These are phyloP conservation scores for Clupea harengus DNA, from an alignment of 2,113 vertebrate genomes.

Conservation along the genomic window DNA sequence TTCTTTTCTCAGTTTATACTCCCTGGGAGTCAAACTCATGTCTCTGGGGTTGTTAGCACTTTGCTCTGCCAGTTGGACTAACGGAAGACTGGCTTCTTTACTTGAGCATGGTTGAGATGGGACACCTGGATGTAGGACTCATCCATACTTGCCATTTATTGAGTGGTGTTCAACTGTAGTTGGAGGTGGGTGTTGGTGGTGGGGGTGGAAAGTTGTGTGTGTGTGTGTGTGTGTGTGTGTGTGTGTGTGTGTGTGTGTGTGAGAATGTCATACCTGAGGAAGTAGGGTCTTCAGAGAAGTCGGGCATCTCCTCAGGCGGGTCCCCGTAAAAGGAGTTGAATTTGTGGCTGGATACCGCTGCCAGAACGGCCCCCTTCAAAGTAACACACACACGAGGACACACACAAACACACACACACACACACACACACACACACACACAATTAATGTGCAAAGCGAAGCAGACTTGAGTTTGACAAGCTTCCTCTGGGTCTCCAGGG, in stretches of 20 bases:
- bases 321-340: slow-evolving; percentile 97
- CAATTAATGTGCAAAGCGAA: background rate
- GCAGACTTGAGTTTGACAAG: background rate
- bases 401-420: background rate
- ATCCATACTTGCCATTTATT: background rate
- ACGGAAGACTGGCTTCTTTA: background rate
- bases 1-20: too few species aligned
- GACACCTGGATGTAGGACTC: too few species aligned
- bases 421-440: background rate
- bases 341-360: slow-evolving; percentile 98
- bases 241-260: slow-evolving; percentile 21
- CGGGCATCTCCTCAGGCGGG: slow-evolving; percentile 93
- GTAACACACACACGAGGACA: background rate
- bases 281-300: slow-evolving; percentile 94
- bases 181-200: background rate
- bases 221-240: background rate
- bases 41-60: too few species aligned
- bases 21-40: too few species aligned
- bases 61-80: too few species aligned
- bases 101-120: too few species aligned
- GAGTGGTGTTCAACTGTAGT: background rate
- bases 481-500: background rate
- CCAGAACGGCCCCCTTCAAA: slow-evolving; percentile 90
- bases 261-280: slow-evolving; percentile 85
- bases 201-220: background rate